Evolutionary conservation across 2,888 invertebrate genomes (phyloP), one percentile per base, ranked within the genome.

Genomic region (Spisula subtruncata): DNA sequence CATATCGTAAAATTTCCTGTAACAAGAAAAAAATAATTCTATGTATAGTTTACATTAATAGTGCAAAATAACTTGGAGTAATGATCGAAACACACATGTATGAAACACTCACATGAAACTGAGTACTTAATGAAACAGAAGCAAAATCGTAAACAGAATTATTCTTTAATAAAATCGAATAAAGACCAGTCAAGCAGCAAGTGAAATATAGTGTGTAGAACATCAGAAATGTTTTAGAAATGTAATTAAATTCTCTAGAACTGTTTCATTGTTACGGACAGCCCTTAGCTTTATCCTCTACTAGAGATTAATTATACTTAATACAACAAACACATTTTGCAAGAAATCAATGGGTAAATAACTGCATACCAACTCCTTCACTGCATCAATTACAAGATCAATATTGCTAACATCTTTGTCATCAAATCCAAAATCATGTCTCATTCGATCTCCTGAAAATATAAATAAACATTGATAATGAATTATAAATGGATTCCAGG

Each of bases 381-480:
- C 87, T 25, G 96, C 95, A 85, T 96, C 96, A 85, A 96, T 95
- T 29, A 96, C 93, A 85, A 88, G 91, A 89, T 96, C 96, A 87
- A 96, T 95, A 86, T 95, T 96, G 79, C 83, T 83, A n/a, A 96
- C 94, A 94, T 96, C 96, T 83, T 92, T 92, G 20, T 94, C 94
- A 88, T 93, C 93, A 91, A 96, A 96, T 20, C 95, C 95, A 93
- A 96, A 96, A 75, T 95, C 95, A 91, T 90, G 88, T 88, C 93
- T 94, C 96, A 96, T 95, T 8, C 96, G 95, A 85, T 94, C 93
- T 89, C 93, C 95, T 95, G 91, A 35, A 93, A 91, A 75, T 20
- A 66, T 25, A 83, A 66, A 46, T 14, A 51, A 16, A 14, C 51
- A 51, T 51, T 51, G 14, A 51, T 51, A 51, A 51, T 51, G 8